phyloP scores from a whole-genome alignment of 2,797 vertebrate genomes.

The Manis crassicaudata region DNA sequence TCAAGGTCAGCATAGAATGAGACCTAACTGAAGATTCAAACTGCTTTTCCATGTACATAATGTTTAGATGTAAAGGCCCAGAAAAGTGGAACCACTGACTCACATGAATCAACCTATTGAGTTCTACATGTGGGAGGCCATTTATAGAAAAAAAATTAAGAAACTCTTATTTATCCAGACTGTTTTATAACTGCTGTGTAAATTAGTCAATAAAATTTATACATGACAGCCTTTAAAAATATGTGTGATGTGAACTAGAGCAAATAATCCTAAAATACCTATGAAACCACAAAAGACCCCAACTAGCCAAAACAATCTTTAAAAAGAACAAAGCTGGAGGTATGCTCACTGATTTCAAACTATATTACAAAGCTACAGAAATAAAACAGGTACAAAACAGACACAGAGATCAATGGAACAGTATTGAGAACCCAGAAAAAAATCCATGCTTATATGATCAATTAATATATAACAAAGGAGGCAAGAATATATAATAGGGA shows the following conservation, averaged over 20 bases:
- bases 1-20: neutral
- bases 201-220: neutral
- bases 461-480: too few species aligned
- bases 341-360: too few species aligned
- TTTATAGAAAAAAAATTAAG: neutral
- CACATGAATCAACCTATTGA: neutral
- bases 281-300: too few species aligned
- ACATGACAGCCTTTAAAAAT: neutral
- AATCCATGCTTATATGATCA: too few species aligned
- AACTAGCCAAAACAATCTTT: too few species aligned
- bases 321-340: too few species aligned
- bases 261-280: too few species aligned
- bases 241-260: neutral
- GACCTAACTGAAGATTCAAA: constrained; percentile 1
- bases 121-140: neutral
- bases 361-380: too few species aligned
- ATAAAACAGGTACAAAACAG: too few species aligned
- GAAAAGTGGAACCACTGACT: neutral
- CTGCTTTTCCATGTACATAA: neutral
- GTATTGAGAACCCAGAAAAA: too few species aligned
- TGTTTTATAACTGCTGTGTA: neutral
- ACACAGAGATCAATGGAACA: too few species aligned
- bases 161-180: neutral
- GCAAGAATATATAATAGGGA: too few species aligned
- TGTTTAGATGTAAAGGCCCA: constrained; percentile 27